phyloP scores from a whole-genome alignment of 2,888 invertebrate genomes.

The Ashinkailepas kermadecensis region DNA sequence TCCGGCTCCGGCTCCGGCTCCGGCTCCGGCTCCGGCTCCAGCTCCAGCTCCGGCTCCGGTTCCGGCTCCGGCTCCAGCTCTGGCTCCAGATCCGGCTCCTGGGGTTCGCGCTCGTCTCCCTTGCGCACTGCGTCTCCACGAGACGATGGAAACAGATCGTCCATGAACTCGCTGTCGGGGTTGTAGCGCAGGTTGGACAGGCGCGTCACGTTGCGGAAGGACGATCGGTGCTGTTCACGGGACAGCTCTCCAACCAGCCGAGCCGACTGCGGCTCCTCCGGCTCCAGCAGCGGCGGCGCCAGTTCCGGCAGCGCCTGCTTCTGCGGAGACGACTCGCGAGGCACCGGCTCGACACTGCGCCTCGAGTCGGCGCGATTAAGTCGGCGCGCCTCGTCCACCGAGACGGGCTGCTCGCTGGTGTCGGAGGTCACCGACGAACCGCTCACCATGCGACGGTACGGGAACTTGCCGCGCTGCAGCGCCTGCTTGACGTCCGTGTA shows the following conservation, averaged over 20 bases:
- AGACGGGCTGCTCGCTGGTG: background rate
- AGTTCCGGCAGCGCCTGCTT: background rate
- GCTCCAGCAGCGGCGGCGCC: background rate
- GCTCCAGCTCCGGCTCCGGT: too few species aligned
- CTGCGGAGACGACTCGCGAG: background rate
- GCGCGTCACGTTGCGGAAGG: conserved; percentile 9
- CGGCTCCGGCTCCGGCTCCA: too few species aligned
- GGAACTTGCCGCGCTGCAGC: background rate
- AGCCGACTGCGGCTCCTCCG: background rate
- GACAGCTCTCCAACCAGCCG: background rate
- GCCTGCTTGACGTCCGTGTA: conserved; percentile 10
- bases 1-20: too few species aligned
- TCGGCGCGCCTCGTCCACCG: background rate
- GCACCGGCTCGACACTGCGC: background rate
- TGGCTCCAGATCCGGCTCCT: too few species aligned
- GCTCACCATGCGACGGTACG: background rate
- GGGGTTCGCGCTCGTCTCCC: too few species aligned
- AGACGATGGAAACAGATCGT: background rate
- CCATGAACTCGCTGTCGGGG: conserved; percentile 17
- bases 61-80: too few species aligned
- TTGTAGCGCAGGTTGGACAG: conserved; percentile 16
- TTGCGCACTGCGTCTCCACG: too few species aligned
- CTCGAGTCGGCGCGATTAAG: background rate
- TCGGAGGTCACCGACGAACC: background rate
- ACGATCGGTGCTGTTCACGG: background rate